Base-by-base conservation (phyloP, 64 coral and sea anemone genomes). In the Montipora cactus region DNA sequence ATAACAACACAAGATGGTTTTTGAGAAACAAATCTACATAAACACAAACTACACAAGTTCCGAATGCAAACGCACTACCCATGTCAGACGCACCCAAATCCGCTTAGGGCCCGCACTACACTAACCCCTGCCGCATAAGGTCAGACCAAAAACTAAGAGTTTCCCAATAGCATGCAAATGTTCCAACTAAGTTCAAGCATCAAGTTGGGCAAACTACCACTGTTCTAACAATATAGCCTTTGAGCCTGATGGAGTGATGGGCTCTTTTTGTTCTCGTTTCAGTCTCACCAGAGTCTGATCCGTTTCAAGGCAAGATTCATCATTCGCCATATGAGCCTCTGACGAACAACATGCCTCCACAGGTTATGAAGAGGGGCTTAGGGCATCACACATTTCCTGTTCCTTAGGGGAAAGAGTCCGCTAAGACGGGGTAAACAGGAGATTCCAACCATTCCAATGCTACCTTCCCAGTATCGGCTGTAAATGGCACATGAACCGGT, bases 371-470 rank as follows among this genome's bases (percentile, higher is more conserved):
- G 44, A 5, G 25, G 73, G 73, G 13, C 37, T 11, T 8, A 47
- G 37, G 23, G 73, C 11, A 75, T 4, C 73, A 75, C 2, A 45
- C 37, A 9, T 8, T 44, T 14, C 73, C 11, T 75, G 73, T 8
- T 10, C 73, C 73, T 46, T 5, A 75, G 73, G 73, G 7, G 44
- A 11, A 4, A 75, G 7, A 11, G 23, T 6, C 11, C 73, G 44
- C 73, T 45, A 28, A 11, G 67, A 28, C 12, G 8, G 4, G 73
- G 45, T 8, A 2, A 73, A 73, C 70, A 73, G 70, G 70, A 73
- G 21, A 4, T 73, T 73, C 73, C 73, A 75, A 28, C 73, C 73
- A 75, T 75, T 75, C 73, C 28, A 75, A 75, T 11, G 44, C 73
- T 7, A 75, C 73, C 20, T 28, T 28, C 7, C 73, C 73, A 75